Evolutionary conservation across 1,140 invertebrate genomes (phyloP).

Genomic region (Drosophila cardini): DNA sequence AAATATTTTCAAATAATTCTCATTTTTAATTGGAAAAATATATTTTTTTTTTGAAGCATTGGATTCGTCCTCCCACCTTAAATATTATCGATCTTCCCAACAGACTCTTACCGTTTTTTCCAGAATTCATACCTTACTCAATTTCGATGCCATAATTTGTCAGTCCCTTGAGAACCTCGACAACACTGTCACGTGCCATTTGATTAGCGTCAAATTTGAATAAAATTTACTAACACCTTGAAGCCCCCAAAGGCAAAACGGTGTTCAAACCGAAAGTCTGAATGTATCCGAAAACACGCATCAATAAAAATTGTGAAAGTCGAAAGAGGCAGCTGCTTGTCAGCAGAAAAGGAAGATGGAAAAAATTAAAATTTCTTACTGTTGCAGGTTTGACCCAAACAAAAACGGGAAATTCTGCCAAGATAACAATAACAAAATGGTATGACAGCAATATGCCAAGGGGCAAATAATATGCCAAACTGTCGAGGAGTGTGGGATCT

Average conservation of each 20-base stretch:
- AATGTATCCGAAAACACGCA: slow-evolving; percentile 8
- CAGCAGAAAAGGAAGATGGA: slow-evolving; percentile 58
- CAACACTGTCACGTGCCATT: slow-evolving; percentile 72
- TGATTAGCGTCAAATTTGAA: slow-evolving; percentile 80
- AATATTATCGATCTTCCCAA: background rate
- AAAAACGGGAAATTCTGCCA: slow-evolving; percentile 30
- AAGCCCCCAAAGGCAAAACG: background rate
- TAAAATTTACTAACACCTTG: slow-evolving; percentile 79
- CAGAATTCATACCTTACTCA: background rate
- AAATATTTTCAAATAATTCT: no score
- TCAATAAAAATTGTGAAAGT: slow-evolving; percentile 63
- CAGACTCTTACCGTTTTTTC: background rate
- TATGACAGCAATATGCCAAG: slow-evolving; percentile 56
- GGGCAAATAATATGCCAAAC: slow-evolving; percentile 44
- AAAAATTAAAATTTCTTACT: slow-evolving; percentile 32
- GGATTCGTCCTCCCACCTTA: no score
- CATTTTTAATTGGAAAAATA: no score
- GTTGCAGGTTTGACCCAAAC: slow-evolving; percentile 64
- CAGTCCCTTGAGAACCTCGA: slow-evolving; percentile 26
- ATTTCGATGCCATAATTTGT: slow-evolving; percentile 1
- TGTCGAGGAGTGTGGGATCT: slow-evolving; percentile 11
- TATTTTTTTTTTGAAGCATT: no score
- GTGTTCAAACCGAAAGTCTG: background rate
- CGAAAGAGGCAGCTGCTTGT: slow-evolving; percentile 52
- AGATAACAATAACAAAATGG: slow-evolving; percentile 61